A percentile compares a stretch with the other conserved stretches of the same genome.
Conservation (phyloP, 1,140 invertebrate genomes). For the Papilio polyxenes region DNA sequence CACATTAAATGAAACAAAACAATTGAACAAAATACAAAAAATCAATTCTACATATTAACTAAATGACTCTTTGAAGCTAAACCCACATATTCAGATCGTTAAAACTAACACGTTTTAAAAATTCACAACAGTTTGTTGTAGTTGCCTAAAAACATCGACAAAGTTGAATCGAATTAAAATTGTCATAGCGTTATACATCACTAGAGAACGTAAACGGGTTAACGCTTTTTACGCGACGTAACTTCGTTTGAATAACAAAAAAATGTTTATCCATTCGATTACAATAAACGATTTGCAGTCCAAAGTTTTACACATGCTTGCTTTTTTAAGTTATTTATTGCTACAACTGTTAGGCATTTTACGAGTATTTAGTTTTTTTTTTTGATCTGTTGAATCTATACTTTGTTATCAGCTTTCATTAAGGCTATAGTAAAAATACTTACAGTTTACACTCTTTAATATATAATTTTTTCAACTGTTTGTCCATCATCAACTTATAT, state of each 20-base stretch:
- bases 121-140: background rate
- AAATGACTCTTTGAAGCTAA: too few species aligned
- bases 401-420: too few species aligned
- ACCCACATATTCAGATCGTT: background rate
- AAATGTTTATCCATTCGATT: slow-evolving; percentile 8
- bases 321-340: slow-evolving; percentile 1
- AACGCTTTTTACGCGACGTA: slow-evolving; percentile 5
- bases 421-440: too few species aligned
- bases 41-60: too few species aligned
- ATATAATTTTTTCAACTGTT: too few species aligned
- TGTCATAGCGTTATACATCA: background rate
- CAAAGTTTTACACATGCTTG: background rate
- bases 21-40: background rate
- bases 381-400: too few species aligned
- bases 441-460: too few species aligned
- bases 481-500: too few species aligned
- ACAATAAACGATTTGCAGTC: slow-evolving; percentile 17
- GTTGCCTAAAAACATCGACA: slow-evolving; percentile 11
- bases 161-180: slow-evolving; percentile 12
- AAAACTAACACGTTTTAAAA: background rate
- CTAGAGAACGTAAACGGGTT: slow-evolving; percentile 3
- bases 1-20: background rate
- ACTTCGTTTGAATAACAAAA: slow-evolving; percentile 12
- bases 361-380: background rate
- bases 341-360: background rate